phyloP scores from a whole-genome alignment of 1,140 invertebrate genomes.

The Drosophila watanabei region DNA sequence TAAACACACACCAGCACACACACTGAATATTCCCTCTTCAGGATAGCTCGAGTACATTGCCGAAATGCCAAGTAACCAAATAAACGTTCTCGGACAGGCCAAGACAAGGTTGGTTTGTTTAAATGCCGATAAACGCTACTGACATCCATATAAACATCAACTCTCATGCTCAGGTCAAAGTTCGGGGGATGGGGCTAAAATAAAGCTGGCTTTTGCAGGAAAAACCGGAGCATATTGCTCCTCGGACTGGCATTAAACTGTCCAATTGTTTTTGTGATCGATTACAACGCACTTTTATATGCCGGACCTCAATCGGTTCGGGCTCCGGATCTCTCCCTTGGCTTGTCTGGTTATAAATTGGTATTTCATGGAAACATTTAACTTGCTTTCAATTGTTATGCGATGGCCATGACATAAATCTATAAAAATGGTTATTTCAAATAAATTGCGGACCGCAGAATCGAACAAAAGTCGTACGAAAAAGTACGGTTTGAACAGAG shows the following conservation, averaged over 20 bases:
- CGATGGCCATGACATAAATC: slow-evolving; percentile 66
- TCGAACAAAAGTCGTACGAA: slow-evolving; percentile 2
- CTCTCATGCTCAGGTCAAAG: slow-evolving; percentile 9
- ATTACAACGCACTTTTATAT: slow-evolving; percentile 69
- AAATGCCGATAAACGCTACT: slow-evolving; percentile 78
- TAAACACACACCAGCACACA: slow-evolving; percentile 5
- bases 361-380: slow-evolving; percentile 58
- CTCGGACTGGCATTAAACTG: slow-evolving; percentile 62
- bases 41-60: slow-evolving; percentile 49
- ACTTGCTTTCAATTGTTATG: slow-evolving; percentile 65
- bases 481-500: neutral
- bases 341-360: slow-evolving; percentile 66
- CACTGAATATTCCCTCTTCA: slow-evolving; percentile 55
- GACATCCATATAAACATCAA: slow-evolving; percentile 68
- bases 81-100: slow-evolving; percentile 64
- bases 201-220: neutral
- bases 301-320: slow-evolving; percentile 48
- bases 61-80: slow-evolving; percentile 78
- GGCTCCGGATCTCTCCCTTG: neutral
- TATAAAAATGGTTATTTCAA: slow-evolving; percentile 43
- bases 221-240: neutral
- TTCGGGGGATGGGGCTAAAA: slow-evolving; percentile 17
- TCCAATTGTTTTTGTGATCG: slow-evolving; percentile 64
- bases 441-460: slow-evolving; percentile 33
- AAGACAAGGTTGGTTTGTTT: slow-evolving; percentile 73